phyloP scores from a whole-genome alignment of 2,888 invertebrate species.

The Athripsodes cinereus region DNA sequence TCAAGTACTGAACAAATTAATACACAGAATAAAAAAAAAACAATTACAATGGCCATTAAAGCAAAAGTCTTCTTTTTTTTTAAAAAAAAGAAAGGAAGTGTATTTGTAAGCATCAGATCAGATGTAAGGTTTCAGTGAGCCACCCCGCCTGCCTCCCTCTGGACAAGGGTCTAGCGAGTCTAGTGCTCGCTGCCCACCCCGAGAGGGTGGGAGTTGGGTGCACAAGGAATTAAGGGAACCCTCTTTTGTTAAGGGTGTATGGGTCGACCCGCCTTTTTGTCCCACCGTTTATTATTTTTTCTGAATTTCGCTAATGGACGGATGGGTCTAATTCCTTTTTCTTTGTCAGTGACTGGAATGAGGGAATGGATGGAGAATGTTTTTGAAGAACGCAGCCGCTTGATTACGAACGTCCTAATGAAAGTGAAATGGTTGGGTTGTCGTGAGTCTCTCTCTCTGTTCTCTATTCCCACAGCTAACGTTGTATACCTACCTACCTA shows the following conservation, averaged over 20 bases:
- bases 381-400: not conserved
- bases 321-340: constrained; percentile 23
- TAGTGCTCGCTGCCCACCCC: constrained; percentile 1
- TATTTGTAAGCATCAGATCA: constrained; percentile 6
- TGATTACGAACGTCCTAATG: not conserved
- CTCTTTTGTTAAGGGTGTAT: constrained; percentile 9
- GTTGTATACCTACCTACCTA: too few relatives aligned
- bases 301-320: constrained; percentile 28
- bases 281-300: constrained; percentile 28
- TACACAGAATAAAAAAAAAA: not conserved
- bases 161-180: not conserved
- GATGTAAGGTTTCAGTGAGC: constrained; percentile 13
- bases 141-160: constrained; percentile 6
- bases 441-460: too few relatives aligned
- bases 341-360: constrained; percentile 11
- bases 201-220: not conserved
- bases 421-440: not conserved
- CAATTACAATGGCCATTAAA: not conserved
- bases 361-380: not conserved
- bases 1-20: not conserved
- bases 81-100: not conserved
- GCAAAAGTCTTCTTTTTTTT: not conserved
- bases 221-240: constrained; percentile 5
- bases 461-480: too few relatives aligned
- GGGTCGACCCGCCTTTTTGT: constrained; percentile 23